A percentile compares a stretch with the other conserved stretches of the same genome.
Conservation (phyloP, 1,140 invertebrate genomes). For the Trichogramma pretiosum region DNA sequence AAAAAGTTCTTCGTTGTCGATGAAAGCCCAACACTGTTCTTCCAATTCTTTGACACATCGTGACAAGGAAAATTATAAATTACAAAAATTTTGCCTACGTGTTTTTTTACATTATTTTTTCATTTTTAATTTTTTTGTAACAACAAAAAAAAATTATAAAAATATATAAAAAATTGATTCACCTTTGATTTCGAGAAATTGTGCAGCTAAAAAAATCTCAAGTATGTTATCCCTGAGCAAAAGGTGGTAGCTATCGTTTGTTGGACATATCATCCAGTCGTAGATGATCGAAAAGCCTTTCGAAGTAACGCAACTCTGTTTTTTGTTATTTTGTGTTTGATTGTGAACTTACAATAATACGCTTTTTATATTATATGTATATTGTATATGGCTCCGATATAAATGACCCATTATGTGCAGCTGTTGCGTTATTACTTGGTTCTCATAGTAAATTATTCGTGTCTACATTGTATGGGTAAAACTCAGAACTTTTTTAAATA, state of each 20-base stretch:
- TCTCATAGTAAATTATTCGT: conserved; percentile 20
- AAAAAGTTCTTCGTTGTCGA: conserved; percentile 58
- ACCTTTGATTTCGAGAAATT: conserved; percentile 59
- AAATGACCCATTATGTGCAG: too few relatives aligned
- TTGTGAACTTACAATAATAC: too few relatives aligned
- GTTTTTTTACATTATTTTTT: conserved; percentile 4
- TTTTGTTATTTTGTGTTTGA: conserved; percentile 9
- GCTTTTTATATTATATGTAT: too few relatives aligned
- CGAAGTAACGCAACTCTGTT: conserved; percentile 47
- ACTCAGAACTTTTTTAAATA: too few relatives aligned
- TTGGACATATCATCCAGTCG: conserved; percentile 63
- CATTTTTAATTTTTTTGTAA: conserved; percentile 13
- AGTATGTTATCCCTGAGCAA: conserved; percentile 57
- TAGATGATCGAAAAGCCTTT: conserved; percentile 60
- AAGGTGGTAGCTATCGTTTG: conserved; percentile 48
- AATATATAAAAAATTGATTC: conserved; percentile 6
- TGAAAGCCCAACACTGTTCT: conserved; percentile 63
- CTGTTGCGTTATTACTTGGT: conserved; percentile 9
- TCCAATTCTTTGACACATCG: conserved; percentile 59
- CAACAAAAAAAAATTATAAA: conserved; percentile 6
- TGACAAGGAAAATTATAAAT: too few relatives aligned
- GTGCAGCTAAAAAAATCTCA: conserved; percentile 58
- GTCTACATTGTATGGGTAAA: too few relatives aligned
- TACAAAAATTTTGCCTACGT: neutral
- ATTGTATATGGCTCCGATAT: too few relatives aligned